Evolutionary conservation across 2,113 vertebrate genomes (phyloP).

Genomic region (Daubentonia madagascariensis): DNA sequence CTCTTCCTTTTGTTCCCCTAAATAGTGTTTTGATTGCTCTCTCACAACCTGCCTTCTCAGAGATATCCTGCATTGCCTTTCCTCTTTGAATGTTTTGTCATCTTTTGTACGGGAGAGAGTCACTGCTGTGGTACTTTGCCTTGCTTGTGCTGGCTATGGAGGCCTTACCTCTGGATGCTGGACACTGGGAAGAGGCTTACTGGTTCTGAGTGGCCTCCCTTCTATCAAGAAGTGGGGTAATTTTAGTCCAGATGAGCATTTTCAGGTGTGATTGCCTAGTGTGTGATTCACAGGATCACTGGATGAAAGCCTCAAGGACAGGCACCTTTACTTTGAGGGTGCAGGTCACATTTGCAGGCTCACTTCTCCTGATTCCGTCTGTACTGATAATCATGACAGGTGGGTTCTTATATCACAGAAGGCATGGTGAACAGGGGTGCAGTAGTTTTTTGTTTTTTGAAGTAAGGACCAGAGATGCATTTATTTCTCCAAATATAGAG

Average conservation of each 20-base stretch:
- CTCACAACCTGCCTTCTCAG: background rate
- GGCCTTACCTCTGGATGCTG: background rate
- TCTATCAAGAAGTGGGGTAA: background rate
- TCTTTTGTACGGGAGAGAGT: background rate
- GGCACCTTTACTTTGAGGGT: background rate
- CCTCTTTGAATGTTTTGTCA: background rate
- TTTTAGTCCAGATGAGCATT: background rate
- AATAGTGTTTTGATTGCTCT: conserved; percentile 48
- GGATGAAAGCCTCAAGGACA: background rate
- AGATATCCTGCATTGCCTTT: background rate
- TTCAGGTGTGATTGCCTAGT: background rate
- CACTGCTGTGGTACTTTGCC: no score
- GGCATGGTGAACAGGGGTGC: background rate
- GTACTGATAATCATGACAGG: background rate
- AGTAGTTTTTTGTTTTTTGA: background rate
- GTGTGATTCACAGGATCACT: background rate
- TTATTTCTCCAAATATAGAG: background rate
- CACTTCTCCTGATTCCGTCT: background rate
- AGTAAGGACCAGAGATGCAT: background rate
- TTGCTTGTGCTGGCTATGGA: background rate
- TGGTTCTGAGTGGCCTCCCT: background rate
- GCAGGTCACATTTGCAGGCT: background rate
- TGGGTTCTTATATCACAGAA: background rate
- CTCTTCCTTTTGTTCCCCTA: conserved; percentile 25
- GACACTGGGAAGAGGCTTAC: background rate